These are phyloP conservation scores for Anarrhichthys ocellatus DNA, from an alignment of 2,113 vertebrate genomes.

Conservation along the genomic window DNA sequence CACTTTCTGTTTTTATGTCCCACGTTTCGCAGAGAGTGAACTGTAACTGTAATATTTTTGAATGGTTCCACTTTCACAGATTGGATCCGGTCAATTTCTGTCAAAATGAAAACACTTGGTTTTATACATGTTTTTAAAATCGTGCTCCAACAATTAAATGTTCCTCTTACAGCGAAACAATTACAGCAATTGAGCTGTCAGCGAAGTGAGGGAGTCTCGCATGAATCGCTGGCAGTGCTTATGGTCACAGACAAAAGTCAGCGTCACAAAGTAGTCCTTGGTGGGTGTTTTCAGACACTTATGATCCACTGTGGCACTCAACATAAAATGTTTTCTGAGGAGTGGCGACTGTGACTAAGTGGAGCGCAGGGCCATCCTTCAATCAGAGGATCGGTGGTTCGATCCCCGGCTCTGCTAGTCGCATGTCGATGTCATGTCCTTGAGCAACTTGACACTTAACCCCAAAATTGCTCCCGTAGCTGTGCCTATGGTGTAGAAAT, in stretches of 20 bases:
- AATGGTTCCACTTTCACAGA: neutral
- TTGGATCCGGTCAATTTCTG: neutral
- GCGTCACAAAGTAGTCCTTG: slow-evolving; percentile 12
- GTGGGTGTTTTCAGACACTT: slow-evolving; percentile 42
- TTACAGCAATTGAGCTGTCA: slow-evolving; percentile 15
- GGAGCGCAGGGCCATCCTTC: no score
- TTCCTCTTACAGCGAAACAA: slow-evolving; percentile 13
- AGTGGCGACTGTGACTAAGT: neutral
- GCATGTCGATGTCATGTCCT: no score
- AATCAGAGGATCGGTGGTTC: no score
- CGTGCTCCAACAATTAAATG: slow-evolving; percentile 6
- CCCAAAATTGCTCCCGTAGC: no score
- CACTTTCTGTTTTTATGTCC: neutral
- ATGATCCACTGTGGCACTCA: slow-evolving; percentile 11
- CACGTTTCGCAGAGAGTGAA: neutral
- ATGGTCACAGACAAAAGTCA: slow-evolving; percentile 34
- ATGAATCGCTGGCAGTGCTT: slow-evolving; percentile 32
- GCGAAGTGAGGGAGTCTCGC: neutral
- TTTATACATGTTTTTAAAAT: slow-evolving; percentile 24
- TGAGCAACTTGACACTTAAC: no score
- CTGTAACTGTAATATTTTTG: neutral
- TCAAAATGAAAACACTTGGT: neutral
- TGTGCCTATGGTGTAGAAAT: no score
- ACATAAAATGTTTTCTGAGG: slow-evolving; percentile 16
- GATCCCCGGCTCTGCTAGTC: no score